Conservation (phyloP, 2,113 vertebrate genomes). For the Thinocorus orbignyianus region DNA sequence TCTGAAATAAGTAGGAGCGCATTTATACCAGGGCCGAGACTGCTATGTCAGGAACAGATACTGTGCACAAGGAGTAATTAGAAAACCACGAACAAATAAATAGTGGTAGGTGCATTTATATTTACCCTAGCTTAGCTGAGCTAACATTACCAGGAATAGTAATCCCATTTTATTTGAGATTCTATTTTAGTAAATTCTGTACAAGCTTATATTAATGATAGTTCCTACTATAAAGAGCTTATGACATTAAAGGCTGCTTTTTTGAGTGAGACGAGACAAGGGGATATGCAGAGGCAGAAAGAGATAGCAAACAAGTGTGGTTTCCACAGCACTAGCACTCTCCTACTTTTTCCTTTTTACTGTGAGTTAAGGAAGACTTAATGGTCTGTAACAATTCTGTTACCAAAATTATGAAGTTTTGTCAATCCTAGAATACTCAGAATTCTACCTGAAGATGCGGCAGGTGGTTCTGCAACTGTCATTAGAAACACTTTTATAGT, state of each 20-base stretch:
- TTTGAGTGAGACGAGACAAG: not conserved
- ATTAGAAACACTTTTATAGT: not conserved
- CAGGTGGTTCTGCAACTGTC: not conserved
- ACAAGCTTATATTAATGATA: not conserved
- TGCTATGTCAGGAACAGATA: not conserved
- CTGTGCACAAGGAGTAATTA: conserved; percentile 11
- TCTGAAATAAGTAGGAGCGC: not conserved
- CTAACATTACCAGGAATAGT: not conserved
- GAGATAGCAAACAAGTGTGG: not conserved
- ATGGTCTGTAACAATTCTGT: not conserved
- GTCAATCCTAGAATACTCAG: not conserved
- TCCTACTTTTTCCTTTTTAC: not conserved
- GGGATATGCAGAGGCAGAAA: not conserved
- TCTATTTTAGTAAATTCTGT: conserved; percentile 10
- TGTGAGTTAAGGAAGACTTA: not conserved
- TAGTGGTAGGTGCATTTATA: not conserved
- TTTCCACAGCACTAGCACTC: not conserved
- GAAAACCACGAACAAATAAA: conserved; percentile 11
- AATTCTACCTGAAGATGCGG: not conserved
- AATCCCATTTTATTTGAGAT: conserved; percentile 4
- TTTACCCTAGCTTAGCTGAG: conserved; percentile 14
- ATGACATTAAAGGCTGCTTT: not conserved
- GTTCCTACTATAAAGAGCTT: not conserved
- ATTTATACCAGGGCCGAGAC: not conserved
- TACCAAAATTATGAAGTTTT: not conserved